phyloP scores from a whole-genome alignment of 2,113 vertebrate genomes.

The Tragulus kanchil region DNA sequence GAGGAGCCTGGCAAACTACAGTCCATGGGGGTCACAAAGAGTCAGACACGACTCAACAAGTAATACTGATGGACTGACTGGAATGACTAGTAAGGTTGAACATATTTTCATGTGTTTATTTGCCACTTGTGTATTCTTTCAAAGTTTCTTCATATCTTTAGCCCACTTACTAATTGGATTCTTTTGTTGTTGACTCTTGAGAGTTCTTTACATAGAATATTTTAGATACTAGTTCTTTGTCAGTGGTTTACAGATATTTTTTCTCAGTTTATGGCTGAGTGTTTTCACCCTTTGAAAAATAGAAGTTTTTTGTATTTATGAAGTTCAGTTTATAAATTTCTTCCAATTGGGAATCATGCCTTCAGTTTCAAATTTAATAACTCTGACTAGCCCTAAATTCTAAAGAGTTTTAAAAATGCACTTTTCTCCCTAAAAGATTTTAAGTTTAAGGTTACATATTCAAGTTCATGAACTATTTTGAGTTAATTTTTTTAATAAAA shows the following conservation, averaged over 20 bases:
- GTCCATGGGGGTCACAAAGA: not conserved
- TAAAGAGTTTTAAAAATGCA: not conserved
- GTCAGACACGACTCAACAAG: not conserved
- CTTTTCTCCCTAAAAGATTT: not conserved
- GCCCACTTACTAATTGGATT: not conserved
- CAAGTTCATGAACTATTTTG: not conserved
- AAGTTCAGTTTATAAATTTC: not conserved
- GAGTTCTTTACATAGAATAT: not conserved
- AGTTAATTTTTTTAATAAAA: not conserved
- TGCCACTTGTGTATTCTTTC: not conserved
- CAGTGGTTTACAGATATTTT: not conserved
- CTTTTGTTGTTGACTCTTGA: not conserved
- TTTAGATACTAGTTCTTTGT: not conserved
- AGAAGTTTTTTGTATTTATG: no score
- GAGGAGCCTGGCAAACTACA: no score
- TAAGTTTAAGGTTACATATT: not conserved
- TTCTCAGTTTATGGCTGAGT: not conserved
- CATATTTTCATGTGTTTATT: not conserved
- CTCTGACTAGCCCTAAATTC: not conserved
- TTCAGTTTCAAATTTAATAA: not conserved
- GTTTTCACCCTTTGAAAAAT: not conserved
- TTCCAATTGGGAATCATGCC: not conserved
- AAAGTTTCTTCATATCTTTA: not conserved
- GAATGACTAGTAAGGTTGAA: fast-evolving
- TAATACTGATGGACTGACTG: not conserved